These are phyloP conservation scores for Melopsittacus undulatus DNA, from an alignment of 2,797 vertebrate species.

Conservation along the genomic window DNA sequence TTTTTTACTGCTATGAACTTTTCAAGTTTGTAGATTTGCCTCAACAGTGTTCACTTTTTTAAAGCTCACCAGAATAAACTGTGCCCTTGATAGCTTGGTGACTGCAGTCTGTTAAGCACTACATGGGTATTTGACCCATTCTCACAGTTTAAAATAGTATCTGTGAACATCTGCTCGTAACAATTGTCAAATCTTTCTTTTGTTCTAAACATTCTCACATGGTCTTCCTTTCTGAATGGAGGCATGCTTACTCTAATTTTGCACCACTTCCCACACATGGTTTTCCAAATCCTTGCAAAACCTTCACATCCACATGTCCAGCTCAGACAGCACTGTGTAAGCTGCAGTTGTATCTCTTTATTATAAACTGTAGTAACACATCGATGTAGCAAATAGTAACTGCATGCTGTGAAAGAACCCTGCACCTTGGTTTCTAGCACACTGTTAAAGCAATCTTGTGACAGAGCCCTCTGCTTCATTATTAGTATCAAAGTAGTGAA, in stretches of 20 bases:
- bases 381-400: not conserved
- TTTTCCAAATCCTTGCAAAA: not conserved
- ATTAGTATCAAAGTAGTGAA: not conserved
- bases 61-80: not conserved
- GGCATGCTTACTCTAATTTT: not conserved
- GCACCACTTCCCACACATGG: not conserved
- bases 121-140: not conserved
- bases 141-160: not conserved
- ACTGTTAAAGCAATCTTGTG: not conserved
- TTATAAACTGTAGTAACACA: not conserved
- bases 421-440: not conserved
- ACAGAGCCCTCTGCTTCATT: not conserved
- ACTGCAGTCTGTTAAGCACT: not conserved
- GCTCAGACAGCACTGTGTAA: not conserved
- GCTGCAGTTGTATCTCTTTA: not conserved
- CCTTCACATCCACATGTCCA: not conserved
- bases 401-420: not conserved
- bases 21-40: not conserved
- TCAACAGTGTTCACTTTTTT: not conserved
- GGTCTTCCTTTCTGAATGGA: not conserved
- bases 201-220: not conserved
- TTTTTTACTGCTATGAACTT: not conserved
- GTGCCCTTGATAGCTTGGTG: not conserved
- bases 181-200: not conserved
- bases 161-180: not conserved